A percentile compares a stretch with the other conserved stretches of the same genome.
phyloP scores from a whole-genome alignment of 35 echinoderm and acorn worm genomes.

The Patiria miniata region DNA sequence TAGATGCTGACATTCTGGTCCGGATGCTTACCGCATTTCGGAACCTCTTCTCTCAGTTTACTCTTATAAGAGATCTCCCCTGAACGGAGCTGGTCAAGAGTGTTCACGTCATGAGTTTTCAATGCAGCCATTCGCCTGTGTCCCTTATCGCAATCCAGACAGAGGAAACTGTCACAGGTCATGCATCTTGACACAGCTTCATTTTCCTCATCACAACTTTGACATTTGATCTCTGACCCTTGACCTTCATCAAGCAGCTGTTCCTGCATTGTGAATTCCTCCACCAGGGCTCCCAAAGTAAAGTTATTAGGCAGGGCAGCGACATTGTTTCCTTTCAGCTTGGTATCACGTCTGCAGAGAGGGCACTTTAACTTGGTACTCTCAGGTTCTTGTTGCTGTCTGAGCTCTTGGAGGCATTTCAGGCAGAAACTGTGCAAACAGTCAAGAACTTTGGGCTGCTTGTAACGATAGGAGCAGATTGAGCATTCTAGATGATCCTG shows the following conservation, averaged over 20 bases:
- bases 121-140: neutral
- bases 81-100: neutral
- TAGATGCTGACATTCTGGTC: neutral
- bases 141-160: neutral
- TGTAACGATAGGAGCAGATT: neutral
- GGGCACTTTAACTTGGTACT: neutral
- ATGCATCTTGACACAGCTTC: neutral
- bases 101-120: neutral
- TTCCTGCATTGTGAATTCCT: neutral
- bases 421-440: neutral
- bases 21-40: neutral
- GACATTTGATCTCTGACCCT: constrained; percentile 12
- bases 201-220: neutral
- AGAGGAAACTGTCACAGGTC: neutral
- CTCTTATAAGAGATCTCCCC: neutral
- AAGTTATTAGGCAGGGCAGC: neutral
- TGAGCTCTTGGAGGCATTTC: neutral
- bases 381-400: neutral
- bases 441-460: neutral
- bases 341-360: neutral
- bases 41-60: neutral
- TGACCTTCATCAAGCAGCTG: neutral
- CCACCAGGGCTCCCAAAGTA: neutral
- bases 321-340: neutral
- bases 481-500: constrained; percentile 9